Conservation (phyloP, 2,888 invertebrate genomes). For the Eupithecia inturbata region DNA sequence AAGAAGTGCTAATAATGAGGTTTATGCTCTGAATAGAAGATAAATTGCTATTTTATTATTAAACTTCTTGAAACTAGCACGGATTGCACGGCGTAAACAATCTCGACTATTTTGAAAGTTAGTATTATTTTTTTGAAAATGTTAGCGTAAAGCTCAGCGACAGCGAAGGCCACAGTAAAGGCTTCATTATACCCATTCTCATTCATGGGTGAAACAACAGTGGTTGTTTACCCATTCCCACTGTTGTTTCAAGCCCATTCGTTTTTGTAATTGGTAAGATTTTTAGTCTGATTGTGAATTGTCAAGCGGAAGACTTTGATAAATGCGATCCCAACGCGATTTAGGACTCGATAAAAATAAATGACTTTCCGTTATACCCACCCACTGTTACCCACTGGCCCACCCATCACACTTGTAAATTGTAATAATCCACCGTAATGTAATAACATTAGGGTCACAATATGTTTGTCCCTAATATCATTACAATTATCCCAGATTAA, state of each 20-base stretch:
- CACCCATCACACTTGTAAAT: not conserved
- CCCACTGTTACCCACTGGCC: not conserved
- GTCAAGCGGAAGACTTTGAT: conserved; percentile 24
- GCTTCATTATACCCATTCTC: too few relatives aligned
- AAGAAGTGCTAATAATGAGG: not conserved
- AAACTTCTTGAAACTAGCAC: not conserved
- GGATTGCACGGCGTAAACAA: conserved; percentile 1
- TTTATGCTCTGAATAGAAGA: not conserved
- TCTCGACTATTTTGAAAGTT: not conserved
- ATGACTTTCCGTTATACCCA: conserved; percentile 18
- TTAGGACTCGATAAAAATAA: conserved; percentile 33
- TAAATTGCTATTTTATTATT: not conserved
- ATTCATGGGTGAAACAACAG: too few relatives aligned
- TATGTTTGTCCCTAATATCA: too few relatives aligned
- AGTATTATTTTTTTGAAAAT: not conserved
- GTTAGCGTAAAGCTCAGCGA: not conserved
- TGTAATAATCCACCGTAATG: not conserved
- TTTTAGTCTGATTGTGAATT: conserved; percentile 9
- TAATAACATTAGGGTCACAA: not conserved
- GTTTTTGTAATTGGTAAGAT: not conserved
- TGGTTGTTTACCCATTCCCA: not conserved
- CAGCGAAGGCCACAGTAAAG: not conserved
- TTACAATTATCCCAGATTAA: too few relatives aligned
- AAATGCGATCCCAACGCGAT: conserved; percentile 24
- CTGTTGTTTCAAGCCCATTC: conserved; percentile 2